A percentile compares a stretch with the other conserved stretches of the same genome.
These are phyloP conservation scores for Amblyteles armatorius DNA, from an alignment of 2,888 invertebrate genomes.

Conservation along the genomic window DNA sequence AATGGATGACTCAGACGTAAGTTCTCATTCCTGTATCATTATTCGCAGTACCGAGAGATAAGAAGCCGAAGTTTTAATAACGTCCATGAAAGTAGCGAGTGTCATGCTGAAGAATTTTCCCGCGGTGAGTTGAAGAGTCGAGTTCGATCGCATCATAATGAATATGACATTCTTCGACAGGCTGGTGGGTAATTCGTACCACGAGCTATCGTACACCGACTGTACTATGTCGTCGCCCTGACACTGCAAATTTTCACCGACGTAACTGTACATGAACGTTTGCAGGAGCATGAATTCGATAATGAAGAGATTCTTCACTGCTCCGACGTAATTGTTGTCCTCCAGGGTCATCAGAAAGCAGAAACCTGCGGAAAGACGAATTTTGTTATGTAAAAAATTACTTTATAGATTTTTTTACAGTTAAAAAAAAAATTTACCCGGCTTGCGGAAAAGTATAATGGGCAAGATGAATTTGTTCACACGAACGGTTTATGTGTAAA, in stretches of 20 bases:
- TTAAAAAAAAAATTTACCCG: too few relatives aligned
- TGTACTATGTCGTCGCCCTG: constrained; percentile 70
- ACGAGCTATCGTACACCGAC: constrained; percentile 71
- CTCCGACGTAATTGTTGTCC: constrained; percentile 59
- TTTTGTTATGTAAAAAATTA: background rate
- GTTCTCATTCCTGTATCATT: constrained; percentile 67
- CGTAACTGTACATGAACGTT: constrained; percentile 73
- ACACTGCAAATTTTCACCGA: constrained; percentile 73
- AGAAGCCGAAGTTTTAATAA: constrained; percentile 71
- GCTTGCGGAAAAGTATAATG: too few relatives aligned
- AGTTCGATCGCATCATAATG: constrained; percentile 73
- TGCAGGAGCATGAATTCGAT: constrained; percentile 71
- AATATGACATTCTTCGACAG: constrained; percentile 72
- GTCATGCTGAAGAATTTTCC: constrained; percentile 73
- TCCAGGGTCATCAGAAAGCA: constrained; percentile 70
- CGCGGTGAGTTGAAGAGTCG: constrained; percentile 70
- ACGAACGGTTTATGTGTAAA: background rate
- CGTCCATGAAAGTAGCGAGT: constrained; percentile 68
- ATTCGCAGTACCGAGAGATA: constrained; percentile 72
- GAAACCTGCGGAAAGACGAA: constrained; percentile 67
- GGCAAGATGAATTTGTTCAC: background rate
- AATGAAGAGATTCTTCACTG: constrained; percentile 63
- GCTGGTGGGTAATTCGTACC: constrained; percentile 72
- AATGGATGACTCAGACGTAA: background rate
- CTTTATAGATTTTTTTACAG: too few relatives aligned